A percentile compares a stretch with the other conserved stretches of the same genome.
phyloP scores from a whole-genome alignment of 1,140 invertebrate genomes.

The Cherax destructor region DNA sequence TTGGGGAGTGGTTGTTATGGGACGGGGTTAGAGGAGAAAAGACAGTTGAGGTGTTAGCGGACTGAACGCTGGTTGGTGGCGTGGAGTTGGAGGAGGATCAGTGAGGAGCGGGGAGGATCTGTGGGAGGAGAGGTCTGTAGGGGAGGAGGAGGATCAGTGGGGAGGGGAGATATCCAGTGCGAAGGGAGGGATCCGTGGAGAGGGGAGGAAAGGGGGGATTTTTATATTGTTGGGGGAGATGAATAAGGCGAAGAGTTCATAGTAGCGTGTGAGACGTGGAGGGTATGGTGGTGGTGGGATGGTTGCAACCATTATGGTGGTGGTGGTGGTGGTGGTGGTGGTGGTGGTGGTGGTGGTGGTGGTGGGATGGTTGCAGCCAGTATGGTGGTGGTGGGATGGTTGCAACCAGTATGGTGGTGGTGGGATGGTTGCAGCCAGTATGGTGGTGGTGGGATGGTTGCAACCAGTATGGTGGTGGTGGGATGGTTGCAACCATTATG shows the following conservation, averaged over 20 bases:
- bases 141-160: too few relatives aligned
- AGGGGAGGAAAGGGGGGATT: background rate
- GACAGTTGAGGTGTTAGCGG: too few relatives aligned
- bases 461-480: background rate
- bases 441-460: background rate
- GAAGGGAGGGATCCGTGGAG: background rate
- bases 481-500: background rate
- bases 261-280: background rate
- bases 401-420: background rate
- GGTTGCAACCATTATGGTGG: background rate
- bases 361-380: background rate
- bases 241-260: too few relatives aligned
- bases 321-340: constrained; percentile 18
- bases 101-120: too few relatives aligned
- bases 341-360: constrained; percentile 4
- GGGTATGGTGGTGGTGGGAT: background rate
- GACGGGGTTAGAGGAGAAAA: background rate
- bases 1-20: too few relatives aligned
- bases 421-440: background rate
- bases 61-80: background rate
- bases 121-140: too few relatives aligned
- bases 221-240: background rate
- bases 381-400: background rate
- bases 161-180: background rate
- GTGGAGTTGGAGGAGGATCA: too few relatives aligned